Base-by-base conservation (phyloP, 2,888 invertebrate genomes). In the Ophioninae sp. region DNA sequence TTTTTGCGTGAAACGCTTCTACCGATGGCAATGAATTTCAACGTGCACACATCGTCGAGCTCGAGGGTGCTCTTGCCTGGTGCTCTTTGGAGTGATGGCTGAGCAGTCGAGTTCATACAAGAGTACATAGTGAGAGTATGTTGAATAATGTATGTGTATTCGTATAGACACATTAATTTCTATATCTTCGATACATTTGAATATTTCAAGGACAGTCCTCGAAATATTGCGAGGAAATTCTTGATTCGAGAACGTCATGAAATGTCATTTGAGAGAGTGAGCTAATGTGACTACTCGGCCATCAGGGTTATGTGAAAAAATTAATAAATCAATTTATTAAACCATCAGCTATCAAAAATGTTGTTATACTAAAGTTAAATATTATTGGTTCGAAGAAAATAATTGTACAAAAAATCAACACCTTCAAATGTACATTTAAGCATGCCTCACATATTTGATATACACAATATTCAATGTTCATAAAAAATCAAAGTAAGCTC, bases 31-130 rank as follows among this genome's bases (percentile, higher is more conserved):
- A 77, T 74, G 65, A 80, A 80, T 80, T 74, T 37, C 50, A 73
- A 67, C 37, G 80, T 69, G 64, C 37, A 72, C 59, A 61, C 57
- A 37, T 59, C 76, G 65, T 64, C 39, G 73, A 13, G 57, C 50
- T 80, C 65, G 65, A 83, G 80, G 77, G 74, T 77, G 37, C 77
- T 77, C 44, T 80, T 50, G 64, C 37, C 13, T 68, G 50, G 44
- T 21, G 6, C 37, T 76, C 67, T n/a, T 65, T 59, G 65, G 41
- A 50, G 72, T 44, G n/a, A 44, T 67, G 6, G 69, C 37, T 20
- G 69, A 77, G 44, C 62, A 50, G 10, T 59, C 59, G 59, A 67
- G 59, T 67, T 76, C 67, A 30, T 59, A 76, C 30, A 59, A n/a
- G 13, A 21, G 61, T 21, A 37, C 23, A 57, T 13, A 50, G 50